These are phyloP conservation scores for Cryptus viduatorius DNA, from an alignment of 2,888 invertebrate species.

Conservation along the genomic window DNA sequence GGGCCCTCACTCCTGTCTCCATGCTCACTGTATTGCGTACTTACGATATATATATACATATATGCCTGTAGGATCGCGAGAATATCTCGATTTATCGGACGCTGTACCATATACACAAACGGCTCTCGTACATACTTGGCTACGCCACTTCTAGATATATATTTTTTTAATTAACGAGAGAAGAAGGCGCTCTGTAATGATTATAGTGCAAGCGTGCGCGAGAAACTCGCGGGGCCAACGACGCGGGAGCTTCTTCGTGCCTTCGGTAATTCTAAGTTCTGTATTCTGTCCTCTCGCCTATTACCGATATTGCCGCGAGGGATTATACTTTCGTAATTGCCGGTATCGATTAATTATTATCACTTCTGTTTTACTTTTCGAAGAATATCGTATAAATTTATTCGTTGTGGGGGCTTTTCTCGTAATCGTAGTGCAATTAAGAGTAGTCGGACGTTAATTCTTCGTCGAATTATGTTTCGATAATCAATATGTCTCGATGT, in stretches of 20 bases:
- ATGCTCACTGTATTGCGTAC: not conserved
- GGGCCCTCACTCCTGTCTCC: slow-evolving; percentile 39
- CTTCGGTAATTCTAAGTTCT: slow-evolving; percentile 25
- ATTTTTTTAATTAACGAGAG: slow-evolving; percentile 27
- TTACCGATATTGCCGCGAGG: slow-evolving; percentile 2
- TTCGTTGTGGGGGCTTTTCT: slow-evolving; percentile 17
- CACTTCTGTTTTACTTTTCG: not conserved
- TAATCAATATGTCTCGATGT: not conserved
- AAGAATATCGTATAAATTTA: not conserved
- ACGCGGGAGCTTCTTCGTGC: slow-evolving; percentile 14
- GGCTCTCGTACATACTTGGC: slow-evolving; percentile 34
- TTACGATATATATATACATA: not conserved
- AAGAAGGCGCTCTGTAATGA: slow-evolving; percentile 41
- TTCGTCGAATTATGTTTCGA: not conserved
- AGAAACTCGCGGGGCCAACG: not conserved
- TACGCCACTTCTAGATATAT: slow-evolving; percentile 10
- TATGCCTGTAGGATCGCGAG: slow-evolving; percentile 1
- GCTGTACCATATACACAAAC: not conserved
- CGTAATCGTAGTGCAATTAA: slow-evolving; percentile 21
- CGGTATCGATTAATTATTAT: slow-evolving; percentile 35
- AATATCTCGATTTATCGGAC: slow-evolving; percentile 52
- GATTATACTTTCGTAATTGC: slow-evolving; percentile 32
- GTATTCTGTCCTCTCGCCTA: not conserved
- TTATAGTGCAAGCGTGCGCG: slow-evolving; percentile 43
- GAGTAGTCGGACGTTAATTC: not conserved